Conservation (phyloP, 2,797 vertebrate species). For the Crocidura indochinensis region DNA sequence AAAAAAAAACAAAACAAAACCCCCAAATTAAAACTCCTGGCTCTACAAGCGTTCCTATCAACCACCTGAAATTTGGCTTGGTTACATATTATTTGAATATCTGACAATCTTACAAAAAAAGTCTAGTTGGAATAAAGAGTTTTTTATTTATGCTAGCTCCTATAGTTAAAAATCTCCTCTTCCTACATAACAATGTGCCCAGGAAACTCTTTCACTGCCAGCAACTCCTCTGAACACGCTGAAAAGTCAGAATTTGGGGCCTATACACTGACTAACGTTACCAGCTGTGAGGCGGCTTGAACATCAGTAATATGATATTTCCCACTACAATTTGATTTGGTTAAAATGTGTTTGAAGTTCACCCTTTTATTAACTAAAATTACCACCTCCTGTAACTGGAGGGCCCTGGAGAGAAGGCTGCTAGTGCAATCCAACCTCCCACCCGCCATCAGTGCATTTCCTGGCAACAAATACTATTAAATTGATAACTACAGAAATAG, state of each 20-base stretch:
- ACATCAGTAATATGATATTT: slow-evolving; percentile 85
- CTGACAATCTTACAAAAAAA: slow-evolving; percentile 77
- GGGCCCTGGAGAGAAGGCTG: slow-evolving; percentile 81
- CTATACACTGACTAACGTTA: slow-evolving; percentile 80
- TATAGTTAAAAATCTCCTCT: slow-evolving; percentile 82
- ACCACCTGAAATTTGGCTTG: slow-evolving; percentile 81
- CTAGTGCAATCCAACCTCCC: slow-evolving; percentile 73
- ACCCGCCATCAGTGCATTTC: slow-evolving; percentile 73
- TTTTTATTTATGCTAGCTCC: slow-evolving; percentile 74
- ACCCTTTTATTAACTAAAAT: slow-evolving; percentile 87
- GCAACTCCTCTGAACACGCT: slow-evolving; percentile 81
- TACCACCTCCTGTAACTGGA: slow-evolving; percentile 85
- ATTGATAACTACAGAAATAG: slow-evolving; percentile 85
- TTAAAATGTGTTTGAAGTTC: slow-evolving; percentile 86
- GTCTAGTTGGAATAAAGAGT: slow-evolving; percentile 72
- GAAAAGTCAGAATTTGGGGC: slow-evolving; percentile 82
- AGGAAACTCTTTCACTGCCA: slow-evolving; percentile 75
- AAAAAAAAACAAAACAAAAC: slow-evolving; percentile 77
- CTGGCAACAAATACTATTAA: slow-evolving; percentile 84
- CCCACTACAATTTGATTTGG: slow-evolving; percentile 86
- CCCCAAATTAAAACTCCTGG: slow-evolving; percentile 72
- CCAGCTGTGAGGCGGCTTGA: slow-evolving; percentile 82
- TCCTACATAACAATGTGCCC: slow-evolving; percentile 74
- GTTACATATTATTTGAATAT: slow-evolving; percentile 79
- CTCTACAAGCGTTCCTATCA: slow-evolving; percentile 74